Conservation (phyloP, 1,140 invertebrate genomes). For the Eupristina koningsbergeri region DNA sequence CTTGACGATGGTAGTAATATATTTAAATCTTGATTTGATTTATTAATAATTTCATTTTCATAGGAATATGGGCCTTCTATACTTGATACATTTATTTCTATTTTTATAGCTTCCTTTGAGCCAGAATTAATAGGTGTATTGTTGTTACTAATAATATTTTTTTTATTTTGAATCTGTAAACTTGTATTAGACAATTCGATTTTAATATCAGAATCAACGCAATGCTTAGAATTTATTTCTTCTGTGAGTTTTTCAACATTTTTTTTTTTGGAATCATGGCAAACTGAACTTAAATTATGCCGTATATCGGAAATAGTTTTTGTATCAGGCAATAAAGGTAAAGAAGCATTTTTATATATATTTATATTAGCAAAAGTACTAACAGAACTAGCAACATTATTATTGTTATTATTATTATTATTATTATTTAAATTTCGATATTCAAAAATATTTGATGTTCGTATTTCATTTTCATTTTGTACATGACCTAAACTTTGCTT, state of each 20-base stretch:
- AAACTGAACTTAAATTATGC: slow-evolving; percentile 31
- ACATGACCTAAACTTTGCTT: slow-evolving; percentile 56
- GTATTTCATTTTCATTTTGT: slow-evolving; percentile 49
- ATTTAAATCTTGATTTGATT: slow-evolving; percentile 40
- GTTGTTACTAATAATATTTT: slow-evolving; percentile 45
- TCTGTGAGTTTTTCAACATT: slow-evolving; percentile 15
- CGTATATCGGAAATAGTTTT: neutral
- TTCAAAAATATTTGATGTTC: slow-evolving; percentile 39
- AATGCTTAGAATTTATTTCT: slow-evolving; percentile 35
- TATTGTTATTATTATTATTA: slow-evolving; percentile 16
- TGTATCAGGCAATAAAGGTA: slow-evolving; percentile 45
- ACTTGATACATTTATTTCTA: slow-evolving; percentile 58
- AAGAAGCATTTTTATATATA: slow-evolving; percentile 25
- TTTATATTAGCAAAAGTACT: neutral
- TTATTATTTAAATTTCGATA: slow-evolving; percentile 17
- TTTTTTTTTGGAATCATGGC: slow-evolving; percentile 17
- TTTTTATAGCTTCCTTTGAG: slow-evolving; percentile 64
- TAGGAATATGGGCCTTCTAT: slow-evolving; percentile 44
- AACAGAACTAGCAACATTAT: neutral
- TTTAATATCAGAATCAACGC: slow-evolving; percentile 60
- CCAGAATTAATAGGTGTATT: slow-evolving; percentile 1
- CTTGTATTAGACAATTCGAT: slow-evolving; percentile 66
- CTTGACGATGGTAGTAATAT: slow-evolving; percentile 27
- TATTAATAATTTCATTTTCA: slow-evolving; percentile 41
- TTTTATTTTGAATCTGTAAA: slow-evolving; percentile 59